Base-by-base conservation (phyloP, 2,888 invertebrate genomes). In the Microchrysa polita region DNA sequence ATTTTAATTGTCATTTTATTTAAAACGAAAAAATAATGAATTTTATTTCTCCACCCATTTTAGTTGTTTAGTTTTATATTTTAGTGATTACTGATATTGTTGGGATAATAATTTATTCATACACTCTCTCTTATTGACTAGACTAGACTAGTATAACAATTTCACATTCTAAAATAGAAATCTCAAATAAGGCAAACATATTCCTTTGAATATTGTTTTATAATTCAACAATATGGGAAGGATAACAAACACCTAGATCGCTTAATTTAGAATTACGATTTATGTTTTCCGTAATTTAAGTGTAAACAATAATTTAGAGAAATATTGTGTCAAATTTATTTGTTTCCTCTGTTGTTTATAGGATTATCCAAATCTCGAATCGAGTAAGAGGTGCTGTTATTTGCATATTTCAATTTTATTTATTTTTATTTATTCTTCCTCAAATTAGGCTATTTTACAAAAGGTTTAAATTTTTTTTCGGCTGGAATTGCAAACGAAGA, bases 1-100 rank as follows among this genome's bases (percentile, higher is more conserved):
- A 61, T 69, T 53, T 73, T 42, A 72, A 74, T 63, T 65, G 67
- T 71, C 76, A 76, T 77, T 53, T 34, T 55, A 55, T 55, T 40
- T 22, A 40, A 61, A 20, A n/a, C n/a, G n/a, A n/a, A n/a, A n/a
- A n/a, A n/a, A n/a, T n/a, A 67, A 57, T 34, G 20, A 57, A 57
- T 69, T 77, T 78, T 77, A 78, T 77, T 78, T 80, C 79, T 79
- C 79, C 79, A 79, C 79, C 79, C 79, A 79, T 72, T 77, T 77
- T 77, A 76, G 73, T 77, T 77, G 67, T 75, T 76, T 72, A 55
- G 74, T 76, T 77, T 75, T 72, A 63, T 67, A 60, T 55, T 69
- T 57, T 71, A 67, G 67, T 65, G 23, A 10, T 23, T 67, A 67
- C 18, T 67, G 67, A 55, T 18, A 48, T 63, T 69, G 23, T 55